phyloP scores from a whole-genome alignment of 1,140 invertebrate genomes.

The Chionoecetes opilio region DNA sequence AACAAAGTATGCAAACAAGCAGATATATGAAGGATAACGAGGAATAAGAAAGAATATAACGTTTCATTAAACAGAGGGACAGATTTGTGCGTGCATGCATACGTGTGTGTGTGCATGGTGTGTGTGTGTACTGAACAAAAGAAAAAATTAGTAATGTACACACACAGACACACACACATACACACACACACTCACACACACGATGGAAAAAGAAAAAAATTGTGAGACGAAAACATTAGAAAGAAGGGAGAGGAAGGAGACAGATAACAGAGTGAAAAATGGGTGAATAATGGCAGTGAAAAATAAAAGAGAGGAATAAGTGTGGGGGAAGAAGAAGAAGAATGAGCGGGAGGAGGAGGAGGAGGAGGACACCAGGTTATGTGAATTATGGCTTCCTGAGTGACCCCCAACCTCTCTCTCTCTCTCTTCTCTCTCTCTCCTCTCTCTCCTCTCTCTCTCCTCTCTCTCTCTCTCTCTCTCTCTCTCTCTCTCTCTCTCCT shows the following conservation, averaged over 20 bases:
- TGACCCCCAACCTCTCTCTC: background rate
- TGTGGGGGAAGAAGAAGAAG: background rate
- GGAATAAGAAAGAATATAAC: too few relatives aligned
- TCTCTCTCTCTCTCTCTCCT: too few relatives aligned
- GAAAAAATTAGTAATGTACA: too few relatives aligned
- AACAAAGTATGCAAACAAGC: too few relatives aligned
- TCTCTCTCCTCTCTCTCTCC: too few relatives aligned
- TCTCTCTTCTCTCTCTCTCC: conserved; percentile 17
- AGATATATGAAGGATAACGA: too few relatives aligned
- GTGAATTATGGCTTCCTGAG: conserved; percentile 28
- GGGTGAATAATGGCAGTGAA: conserved; percentile 28
- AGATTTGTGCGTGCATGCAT: too few relatives aligned
- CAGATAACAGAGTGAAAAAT: background rate
- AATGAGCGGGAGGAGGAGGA: background rate
- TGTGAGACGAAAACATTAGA: background rate
- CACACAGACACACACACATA: too few relatives aligned
- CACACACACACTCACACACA: background rate
- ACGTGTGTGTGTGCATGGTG: too few relatives aligned
- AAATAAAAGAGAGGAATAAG: background rate
- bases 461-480: conserved; percentile 10
- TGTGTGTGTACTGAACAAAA: too few relatives aligned
- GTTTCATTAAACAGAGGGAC: too few relatives aligned
- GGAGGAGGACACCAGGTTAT: background rate
- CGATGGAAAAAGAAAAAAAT: background rate
- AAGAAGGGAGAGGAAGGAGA: background rate